A percentile compares a stretch with the other conserved stretches of the same genome.
These are phyloP conservation scores for Hyposmocoma kahamanoa DNA, from an alignment of 1,140 invertebrate genomes.

Conservation along the genomic window DNA sequence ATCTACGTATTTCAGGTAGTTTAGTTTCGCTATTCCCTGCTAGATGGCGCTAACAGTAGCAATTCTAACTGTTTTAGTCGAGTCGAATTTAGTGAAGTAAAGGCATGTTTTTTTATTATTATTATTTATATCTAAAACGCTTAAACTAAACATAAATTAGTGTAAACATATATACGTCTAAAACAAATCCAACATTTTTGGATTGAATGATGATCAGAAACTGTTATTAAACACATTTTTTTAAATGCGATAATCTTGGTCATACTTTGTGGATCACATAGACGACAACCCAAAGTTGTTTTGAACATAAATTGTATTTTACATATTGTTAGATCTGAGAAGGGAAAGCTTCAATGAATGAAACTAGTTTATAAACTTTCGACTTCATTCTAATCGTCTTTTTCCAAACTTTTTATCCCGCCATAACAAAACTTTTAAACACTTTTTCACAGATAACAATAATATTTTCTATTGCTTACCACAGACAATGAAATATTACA, in stretches of 20 bases:
- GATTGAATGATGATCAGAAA: neutral
- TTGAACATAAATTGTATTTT: too few relatives aligned
- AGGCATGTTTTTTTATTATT: neutral
- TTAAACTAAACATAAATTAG: neutral
- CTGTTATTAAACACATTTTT: neutral
- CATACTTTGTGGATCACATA: neutral
- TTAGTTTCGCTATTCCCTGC: slow-evolving; percentile 43
- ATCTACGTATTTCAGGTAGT: too few relatives aligned
- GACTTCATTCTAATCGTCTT: too few relatives aligned
- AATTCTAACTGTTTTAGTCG: neutral
- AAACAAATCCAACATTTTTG: neutral
- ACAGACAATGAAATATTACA: too few relatives aligned
- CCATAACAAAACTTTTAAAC: too few relatives aligned
- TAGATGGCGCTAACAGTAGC: slow-evolving; percentile 37
- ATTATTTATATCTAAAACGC: neutral
- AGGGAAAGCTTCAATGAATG: too few relatives aligned
- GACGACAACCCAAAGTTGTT: too few relatives aligned
- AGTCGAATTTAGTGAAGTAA: neutral
- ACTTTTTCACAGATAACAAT: too few relatives aligned
- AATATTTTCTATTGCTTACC: too few relatives aligned
- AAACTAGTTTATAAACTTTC: too few relatives aligned
- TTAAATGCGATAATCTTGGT: neutral
- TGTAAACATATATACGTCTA: neutral
- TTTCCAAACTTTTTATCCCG: too few relatives aligned
- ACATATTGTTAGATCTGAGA: too few relatives aligned